Percentiles rank a stretch among this genome's conserved stretches.
Evolutionary conservation across 92 coral and sea anemone genomes (phyloP).

Genomic region (Heteractis magnifica): DNA sequence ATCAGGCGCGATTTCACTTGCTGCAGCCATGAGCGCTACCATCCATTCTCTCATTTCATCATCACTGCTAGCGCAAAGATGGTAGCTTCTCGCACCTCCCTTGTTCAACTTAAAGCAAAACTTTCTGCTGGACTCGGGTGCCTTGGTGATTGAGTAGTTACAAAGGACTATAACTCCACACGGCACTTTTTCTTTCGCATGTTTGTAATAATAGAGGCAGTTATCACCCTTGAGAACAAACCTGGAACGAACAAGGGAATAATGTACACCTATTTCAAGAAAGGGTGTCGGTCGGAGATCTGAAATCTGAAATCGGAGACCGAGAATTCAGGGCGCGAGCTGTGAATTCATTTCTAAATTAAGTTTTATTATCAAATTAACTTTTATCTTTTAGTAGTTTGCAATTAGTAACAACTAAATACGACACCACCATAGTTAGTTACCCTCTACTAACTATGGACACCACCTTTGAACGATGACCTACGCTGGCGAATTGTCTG

Average conservation of each 20-base stretch:
- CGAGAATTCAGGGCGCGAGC: background rate
- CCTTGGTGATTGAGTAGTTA: conserved; percentile 83
- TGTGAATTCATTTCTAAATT: too few relatives aligned
- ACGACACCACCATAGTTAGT: too few relatives aligned
- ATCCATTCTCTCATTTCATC: conserved; percentile 82
- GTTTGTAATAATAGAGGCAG: conserved; percentile 87
- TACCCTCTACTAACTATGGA: too few relatives aligned
- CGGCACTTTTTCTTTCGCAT: conserved; percentile 65
- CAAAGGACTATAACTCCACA: conserved; percentile 83
- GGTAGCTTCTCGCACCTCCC: conserved; percentile 89
- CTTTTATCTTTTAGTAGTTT: too few relatives aligned
- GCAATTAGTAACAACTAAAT: too few relatives aligned
- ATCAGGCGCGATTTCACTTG: conserved; percentile 24
- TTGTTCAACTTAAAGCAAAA: conserved; percentile 86
- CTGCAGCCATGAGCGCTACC: conserved; percentile 83
- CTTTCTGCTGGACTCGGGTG: conserved; percentile 70
- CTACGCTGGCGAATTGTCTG: too few relatives aligned
- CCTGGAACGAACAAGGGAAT: conserved; percentile 42
- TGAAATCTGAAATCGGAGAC: background rate
- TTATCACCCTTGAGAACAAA: conserved; percentile 74
- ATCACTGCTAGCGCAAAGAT: conserved; percentile 67
- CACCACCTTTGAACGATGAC: too few relatives aligned
- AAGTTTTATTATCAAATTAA: too few relatives aligned
- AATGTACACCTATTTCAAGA: too few relatives aligned
- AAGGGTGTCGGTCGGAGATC: too few relatives aligned